These are phyloP conservation scores for Melinaea menophilus DNA, from an alignment of 2,888 invertebrate species.

Conservation along the genomic window DNA sequence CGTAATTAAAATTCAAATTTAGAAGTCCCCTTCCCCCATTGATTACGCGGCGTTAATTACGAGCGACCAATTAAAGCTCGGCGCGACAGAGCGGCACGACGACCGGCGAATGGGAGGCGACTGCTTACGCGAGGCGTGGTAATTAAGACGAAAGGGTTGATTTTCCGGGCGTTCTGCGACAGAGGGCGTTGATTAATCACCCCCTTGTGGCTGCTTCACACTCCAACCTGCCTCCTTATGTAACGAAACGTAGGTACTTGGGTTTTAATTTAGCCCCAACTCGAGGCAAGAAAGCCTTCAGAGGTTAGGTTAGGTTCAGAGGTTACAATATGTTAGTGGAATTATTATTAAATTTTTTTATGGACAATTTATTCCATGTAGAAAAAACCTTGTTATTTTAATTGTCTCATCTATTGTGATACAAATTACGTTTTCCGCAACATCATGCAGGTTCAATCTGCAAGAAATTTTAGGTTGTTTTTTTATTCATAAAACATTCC, in stretches of 20 bases:
- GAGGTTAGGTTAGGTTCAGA: no score
- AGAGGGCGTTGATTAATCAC: conserved; percentile 69
- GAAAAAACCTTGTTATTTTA: no score
- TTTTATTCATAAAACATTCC: no score
- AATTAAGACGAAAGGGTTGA: conserved; percentile 77
- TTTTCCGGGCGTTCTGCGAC: conserved; percentile 64
- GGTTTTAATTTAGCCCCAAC: background rate
- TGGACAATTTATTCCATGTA: no score
- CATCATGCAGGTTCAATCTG: no score
- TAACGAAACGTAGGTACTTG: background rate
- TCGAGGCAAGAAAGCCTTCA: background rate
- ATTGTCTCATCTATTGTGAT: no score
- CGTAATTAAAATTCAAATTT: conserved; percentile 77
- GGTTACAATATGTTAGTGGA: no score
- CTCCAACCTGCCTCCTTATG: conserved; percentile 8
- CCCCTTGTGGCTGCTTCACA: conserved; percentile 31
- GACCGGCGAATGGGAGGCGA: conserved; percentile 59
- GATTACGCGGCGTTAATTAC: conserved; percentile 74
- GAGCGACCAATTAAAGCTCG: conserved; percentile 70
- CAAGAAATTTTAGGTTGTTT: no score
- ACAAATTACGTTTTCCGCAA: no score
- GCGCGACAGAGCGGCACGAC: conserved; percentile 55
- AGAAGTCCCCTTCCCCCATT: conserved; percentile 66
- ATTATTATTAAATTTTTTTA: no score
- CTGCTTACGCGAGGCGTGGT: conserved; percentile 72